Evolutionary conservation across 2,797 vertebrate genomes (phyloP).

Genomic region (Chromobotia macracanthus): DNA sequence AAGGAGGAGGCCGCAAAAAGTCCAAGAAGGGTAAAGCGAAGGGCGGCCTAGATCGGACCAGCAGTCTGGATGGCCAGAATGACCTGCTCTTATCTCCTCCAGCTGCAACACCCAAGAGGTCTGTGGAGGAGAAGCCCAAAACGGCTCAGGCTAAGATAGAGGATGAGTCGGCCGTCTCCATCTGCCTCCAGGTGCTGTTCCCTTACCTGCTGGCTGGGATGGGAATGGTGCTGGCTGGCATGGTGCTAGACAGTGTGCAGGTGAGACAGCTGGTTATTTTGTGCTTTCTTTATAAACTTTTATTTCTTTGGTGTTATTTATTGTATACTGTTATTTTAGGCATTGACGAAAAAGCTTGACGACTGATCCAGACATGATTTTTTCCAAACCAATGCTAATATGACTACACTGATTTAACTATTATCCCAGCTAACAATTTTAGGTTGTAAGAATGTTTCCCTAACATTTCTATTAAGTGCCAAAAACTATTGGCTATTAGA

Average conservation of each 20-base stretch:
- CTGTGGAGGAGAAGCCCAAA: slow-evolving; percentile 70
- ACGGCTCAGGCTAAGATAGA: slow-evolving; percentile 68
- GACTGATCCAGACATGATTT: too few species aligned
- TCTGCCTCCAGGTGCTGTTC: slow-evolving; percentile 87
- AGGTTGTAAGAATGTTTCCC: too few species aligned
- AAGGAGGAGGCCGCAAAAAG: slow-evolving; percentile 76
- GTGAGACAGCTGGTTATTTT: slow-evolving; percentile 67
- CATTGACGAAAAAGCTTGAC: too few species aligned
- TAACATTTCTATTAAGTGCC: too few species aligned
- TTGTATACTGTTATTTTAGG: too few species aligned
- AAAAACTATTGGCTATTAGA: too few species aligned
- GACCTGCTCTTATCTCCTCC: slow-evolving; percentile 66
- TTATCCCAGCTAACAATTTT: too few species aligned
- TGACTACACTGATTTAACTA: too few species aligned
- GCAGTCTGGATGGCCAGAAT: slow-evolving; percentile 74
- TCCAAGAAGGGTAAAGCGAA: slow-evolving; percentile 76
- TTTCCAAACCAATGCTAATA: too few species aligned
- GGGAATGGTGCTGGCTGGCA: slow-evolving; percentile 93
- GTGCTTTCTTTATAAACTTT: background rate
- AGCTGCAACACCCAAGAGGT: slow-evolving; percentile 69
- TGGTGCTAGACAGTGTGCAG: slow-evolving; percentile 91
- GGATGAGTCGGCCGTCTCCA: slow-evolving; percentile 81
- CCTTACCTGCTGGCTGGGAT: slow-evolving; percentile 93
- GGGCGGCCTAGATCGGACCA: slow-evolving; percentile 61
- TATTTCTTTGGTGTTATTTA: background rate